phyloP scores from a whole-genome alignment of 2,797 vertebrate genomes.

The Peromyscus aztecus region DNA sequence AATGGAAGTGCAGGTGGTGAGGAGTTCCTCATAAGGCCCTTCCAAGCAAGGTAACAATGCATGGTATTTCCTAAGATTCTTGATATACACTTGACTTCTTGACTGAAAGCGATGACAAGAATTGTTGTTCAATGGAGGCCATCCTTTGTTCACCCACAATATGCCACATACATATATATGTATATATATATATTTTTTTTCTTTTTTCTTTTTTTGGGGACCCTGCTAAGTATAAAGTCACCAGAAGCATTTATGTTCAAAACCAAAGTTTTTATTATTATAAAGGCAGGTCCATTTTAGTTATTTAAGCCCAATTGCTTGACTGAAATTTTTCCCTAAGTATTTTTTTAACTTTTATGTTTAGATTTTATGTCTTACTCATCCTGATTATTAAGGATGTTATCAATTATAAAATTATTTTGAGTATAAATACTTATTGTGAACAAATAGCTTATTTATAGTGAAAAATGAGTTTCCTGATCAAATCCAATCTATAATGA shows the following conservation, averaged over 20 bases:
- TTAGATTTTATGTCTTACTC: neutral
- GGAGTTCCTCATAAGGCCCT: neutral
- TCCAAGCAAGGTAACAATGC: conserved; percentile 28
- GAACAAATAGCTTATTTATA: neutral
- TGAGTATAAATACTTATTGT: neutral
- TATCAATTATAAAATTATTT: neutral
- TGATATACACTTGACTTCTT: neutral
- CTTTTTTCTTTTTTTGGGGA: neutral
- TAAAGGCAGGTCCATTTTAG: neutral
- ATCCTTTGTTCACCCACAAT: neutral
- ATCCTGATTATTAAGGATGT: neutral
- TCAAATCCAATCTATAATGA: neutral
- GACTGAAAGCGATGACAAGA: neutral
- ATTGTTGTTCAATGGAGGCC: neutral
- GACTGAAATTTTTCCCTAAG: neutral
- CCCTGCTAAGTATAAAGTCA: neutral
- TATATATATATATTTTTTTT: no score
- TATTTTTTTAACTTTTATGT: neutral
- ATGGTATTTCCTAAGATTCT: neutral
- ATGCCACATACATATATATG: neutral
- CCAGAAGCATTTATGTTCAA: neutral
- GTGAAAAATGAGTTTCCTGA: neutral
- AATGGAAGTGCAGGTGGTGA: neutral
- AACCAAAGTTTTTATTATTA: neutral
- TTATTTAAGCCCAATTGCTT: neutral